Base-by-base conservation (phyloP, 2,888 invertebrate genomes). In the Synergus itoensis region DNA sequence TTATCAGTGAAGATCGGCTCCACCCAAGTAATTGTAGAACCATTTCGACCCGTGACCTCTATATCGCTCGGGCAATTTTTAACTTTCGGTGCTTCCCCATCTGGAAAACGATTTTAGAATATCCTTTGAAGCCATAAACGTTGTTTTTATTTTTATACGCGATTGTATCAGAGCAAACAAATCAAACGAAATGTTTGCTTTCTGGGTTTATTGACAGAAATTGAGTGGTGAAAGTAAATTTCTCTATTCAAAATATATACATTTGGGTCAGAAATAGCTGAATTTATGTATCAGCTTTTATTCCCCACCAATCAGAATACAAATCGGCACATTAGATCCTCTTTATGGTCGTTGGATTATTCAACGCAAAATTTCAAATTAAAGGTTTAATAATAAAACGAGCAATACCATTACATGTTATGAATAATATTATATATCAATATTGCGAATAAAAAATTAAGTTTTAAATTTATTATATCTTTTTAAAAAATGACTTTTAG, bases 1-100 rank as follows among this genome's bases (percentile, higher is more conserved):
- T 93, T 94, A 87, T 94, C 94, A 60, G 90, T 91, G 85, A 93
- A 93, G 73, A 89, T 89, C 7, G 93, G 93, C 79, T 93, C 93
- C 28, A 87, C 89, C 94, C 94, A 94, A 12, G 88, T 88, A 77
- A 93, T 92, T 14, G 90, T 86, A 12, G 91, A 90, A 28, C 90
- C 89, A 77, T 91, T 92, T 76, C 85, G 89, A 53, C 92, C 92
- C 2, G 88, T 91, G 5, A 90, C 87, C 77, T 88, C 86, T 57
- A 93, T 90, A 83, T 92, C 87, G 53, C 91, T 90, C 36, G 94
- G 93, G 84, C 94, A 94, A 82, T 92, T 91, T 77, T 91, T 89
- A 43, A 93, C 93, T 85, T 91, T 90, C 4, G 94, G 94, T 16
- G 93, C 91, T 81, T 93, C 93, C 12, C 92, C 92, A 83, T 92